Conservation (phyloP, 2,888 invertebrate genomes). For the Nysson spinosus region DNA sequence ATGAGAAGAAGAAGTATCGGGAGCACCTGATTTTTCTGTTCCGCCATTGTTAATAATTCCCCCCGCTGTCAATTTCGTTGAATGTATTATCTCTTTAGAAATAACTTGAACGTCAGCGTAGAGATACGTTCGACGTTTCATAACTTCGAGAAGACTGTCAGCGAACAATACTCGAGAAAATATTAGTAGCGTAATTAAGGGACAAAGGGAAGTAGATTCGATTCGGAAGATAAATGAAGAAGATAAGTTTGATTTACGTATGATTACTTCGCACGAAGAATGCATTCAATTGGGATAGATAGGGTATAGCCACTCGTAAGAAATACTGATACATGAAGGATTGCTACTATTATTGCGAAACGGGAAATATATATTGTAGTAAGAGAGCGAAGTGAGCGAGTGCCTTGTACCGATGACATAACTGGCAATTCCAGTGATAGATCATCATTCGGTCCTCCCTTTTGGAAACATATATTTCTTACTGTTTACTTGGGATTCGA, state of each 20-base stretch:
- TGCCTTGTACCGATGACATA: constrained; percentile 53
- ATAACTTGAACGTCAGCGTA: too few species aligned
- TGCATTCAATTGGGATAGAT: constrained; percentile 38
- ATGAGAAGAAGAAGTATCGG: too few species aligned
- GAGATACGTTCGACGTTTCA: too few species aligned
- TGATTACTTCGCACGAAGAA: constrained; percentile 7
- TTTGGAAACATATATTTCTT: constrained; percentile 27
- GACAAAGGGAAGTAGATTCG: constrained; percentile 1
- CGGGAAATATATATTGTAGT: constrained; percentile 9
- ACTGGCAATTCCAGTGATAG: constrained; percentile 66
- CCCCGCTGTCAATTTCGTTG: too few species aligned
- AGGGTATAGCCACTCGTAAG: constrained; percentile 41
- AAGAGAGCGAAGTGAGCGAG: not conserved
- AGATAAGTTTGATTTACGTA: constrained; percentile 45
- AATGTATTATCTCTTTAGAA: too few species aligned
- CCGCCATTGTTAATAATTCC: too few species aligned
- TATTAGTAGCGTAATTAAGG: constrained; percentile 24
- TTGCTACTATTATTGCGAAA: constrained; percentile 49
- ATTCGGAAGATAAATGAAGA: constrained; percentile 22
- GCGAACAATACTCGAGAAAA: too few species aligned
- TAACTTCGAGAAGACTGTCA: too few species aligned
- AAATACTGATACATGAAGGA: constrained; percentile 51
- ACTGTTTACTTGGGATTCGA: constrained; percentile 50
- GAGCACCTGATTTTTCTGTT: too few species aligned
- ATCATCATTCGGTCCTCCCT: constrained; percentile 47